Evolutionary conservation across 2,888 invertebrate genomes (phyloP).

Genomic region (Drosophila picticornis): DNA sequence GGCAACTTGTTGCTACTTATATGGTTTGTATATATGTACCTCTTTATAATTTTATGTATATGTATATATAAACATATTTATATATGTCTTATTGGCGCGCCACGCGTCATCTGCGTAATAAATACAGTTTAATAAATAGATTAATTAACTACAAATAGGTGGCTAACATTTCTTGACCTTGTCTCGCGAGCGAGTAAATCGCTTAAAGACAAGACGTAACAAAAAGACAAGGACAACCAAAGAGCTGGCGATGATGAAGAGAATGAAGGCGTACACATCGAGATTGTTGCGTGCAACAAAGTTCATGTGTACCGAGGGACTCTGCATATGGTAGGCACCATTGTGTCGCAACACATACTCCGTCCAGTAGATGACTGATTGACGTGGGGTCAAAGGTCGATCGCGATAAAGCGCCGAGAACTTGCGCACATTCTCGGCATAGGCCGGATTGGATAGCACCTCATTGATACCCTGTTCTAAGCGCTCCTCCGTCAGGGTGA

Average conservation of each 20-base stretch:
- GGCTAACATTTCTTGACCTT: conserved; percentile 38
- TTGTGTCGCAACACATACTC: conserved; percentile 87
- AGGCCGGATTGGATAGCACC: conserved; percentile 63
- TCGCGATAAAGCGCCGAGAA: conserved; percentile 86
- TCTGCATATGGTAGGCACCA: conserved; percentile 86
- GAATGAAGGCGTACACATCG: conserved; percentile 82
- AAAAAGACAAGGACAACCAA: neutral
- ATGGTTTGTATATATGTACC: conserved; percentile 6
- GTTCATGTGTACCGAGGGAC: conserved; percentile 85
- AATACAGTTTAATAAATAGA: conserved; percentile 4
- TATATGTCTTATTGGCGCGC: conserved; percentile 5
- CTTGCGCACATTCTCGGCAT: conserved; percentile 79
- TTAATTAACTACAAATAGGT: conserved; percentile 9
- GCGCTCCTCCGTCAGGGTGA: conserved; percentile 39
- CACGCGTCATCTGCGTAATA: conserved; percentile 28
- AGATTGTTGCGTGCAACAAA: conserved; percentile 85
- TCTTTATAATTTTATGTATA: neutral
- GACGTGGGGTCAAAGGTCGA: conserved; percentile 86
- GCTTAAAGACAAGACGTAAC: conserved; percentile 6
- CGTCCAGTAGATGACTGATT: conserved; percentile 87
- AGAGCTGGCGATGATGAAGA: conserved; percentile 6
- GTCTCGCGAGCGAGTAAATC: neutral
- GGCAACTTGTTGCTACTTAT: conserved; percentile 49
- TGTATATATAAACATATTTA: neutral
- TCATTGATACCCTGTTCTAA: conserved; percentile 58